Conservation (phyloP, 2,888 invertebrate genomes). For the Galerucella pusilla region DNA sequence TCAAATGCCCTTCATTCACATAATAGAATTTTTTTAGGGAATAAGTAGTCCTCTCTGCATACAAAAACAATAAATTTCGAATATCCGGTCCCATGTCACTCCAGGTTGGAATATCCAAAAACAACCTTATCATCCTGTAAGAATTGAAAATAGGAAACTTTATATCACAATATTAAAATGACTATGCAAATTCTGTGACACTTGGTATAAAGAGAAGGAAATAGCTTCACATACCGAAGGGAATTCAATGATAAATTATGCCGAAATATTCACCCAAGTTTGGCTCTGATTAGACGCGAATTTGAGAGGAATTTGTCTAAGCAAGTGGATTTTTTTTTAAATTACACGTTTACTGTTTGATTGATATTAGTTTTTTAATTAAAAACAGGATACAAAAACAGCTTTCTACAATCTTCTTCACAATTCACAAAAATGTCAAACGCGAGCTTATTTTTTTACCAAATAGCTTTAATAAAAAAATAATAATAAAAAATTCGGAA, state of each 20-base stretch:
- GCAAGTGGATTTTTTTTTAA: background rate
- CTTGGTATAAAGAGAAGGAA: conserved; percentile 45
- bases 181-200: conserved; percentile 47
- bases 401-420: background rate
- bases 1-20: conserved; percentile 30
- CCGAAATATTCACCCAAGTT: conserved; percentile 20
- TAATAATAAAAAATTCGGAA: too few relatives aligned
- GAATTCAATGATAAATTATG: conserved; percentile 35
- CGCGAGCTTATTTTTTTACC: too few relatives aligned
- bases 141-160: conserved; percentile 44
- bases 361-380: background rate
- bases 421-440: too few relatives aligned
- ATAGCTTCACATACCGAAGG: conserved; percentile 37
- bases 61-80: conserved; percentile 36
- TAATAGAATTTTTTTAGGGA: conserved; percentile 31
- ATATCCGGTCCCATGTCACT: conserved; percentile 31
- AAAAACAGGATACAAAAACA: background rate
- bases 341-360: background rate
- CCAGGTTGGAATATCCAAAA: conserved; percentile 27
- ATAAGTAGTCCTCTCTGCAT: conserved; percentile 31
- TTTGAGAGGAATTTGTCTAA: conserved; percentile 16
- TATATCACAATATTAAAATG: conserved; percentile 47
- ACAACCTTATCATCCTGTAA: conserved; percentile 38
- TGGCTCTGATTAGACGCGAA: conserved; percentile 27
- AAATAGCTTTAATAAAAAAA: too few relatives aligned